Percentiles rank a stretch among this genome's conserved stretches.
Conservation (phyloP, 2,888 invertebrate genomes). For the Balanococcus diminutus region DNA sequence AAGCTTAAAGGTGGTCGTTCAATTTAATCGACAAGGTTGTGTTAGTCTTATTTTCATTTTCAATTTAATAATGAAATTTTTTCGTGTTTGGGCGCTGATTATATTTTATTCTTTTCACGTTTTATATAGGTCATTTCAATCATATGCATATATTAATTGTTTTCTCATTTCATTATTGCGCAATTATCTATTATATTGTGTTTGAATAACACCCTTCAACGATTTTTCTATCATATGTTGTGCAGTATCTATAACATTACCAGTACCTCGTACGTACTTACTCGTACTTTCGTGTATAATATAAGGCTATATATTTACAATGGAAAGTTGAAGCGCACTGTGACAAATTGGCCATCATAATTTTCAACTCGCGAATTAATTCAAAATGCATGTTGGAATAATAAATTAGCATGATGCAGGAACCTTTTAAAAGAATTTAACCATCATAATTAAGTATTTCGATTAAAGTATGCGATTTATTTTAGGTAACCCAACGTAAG, state of each 20-base stretch:
- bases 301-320: not conserved
- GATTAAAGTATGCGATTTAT: too few species aligned
- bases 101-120: slow-evolving; percentile 34
- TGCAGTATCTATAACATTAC: too few species aligned
- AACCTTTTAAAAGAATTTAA: not conserved
- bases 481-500: too few species aligned
- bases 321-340: not conserved
- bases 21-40: slow-evolving; percentile 13
- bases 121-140: slow-evolving; percentile 40
- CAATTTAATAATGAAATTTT: slow-evolving; percentile 25
- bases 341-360: not conserved
- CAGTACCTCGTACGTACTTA: too few species aligned
- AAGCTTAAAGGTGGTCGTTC: slow-evolving; percentile 11
- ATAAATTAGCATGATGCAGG: not conserved
- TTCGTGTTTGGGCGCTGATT: slow-evolving; percentile 27
- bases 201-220: slow-evolving; percentile 9
- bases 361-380: not conserved
- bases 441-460: not conserved
- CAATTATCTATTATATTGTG: slow-evolving; percentile 16
- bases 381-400: not conserved
- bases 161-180: slow-evolving; percentile 13
- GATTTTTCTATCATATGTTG: too few species aligned
- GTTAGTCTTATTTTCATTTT: too few species aligned
- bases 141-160: slow-evolving; percentile 5
- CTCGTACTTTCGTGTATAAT: too few species aligned